phyloP scores from a whole-genome alignment of 2,113 vertebrate species.

The Ictalurus punctatus region DNA sequence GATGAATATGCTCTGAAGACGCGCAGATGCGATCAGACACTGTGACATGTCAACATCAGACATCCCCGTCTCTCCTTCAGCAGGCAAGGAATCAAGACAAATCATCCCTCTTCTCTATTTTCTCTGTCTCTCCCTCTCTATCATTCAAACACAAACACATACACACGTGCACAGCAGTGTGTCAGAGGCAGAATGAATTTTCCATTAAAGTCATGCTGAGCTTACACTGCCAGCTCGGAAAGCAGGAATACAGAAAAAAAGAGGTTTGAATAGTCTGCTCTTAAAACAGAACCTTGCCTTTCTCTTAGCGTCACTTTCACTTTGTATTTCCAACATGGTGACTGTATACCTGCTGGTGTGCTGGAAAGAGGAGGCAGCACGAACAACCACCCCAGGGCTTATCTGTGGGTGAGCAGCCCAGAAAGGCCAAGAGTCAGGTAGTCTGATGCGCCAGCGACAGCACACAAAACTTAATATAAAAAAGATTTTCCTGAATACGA shows the following conservation, averaged over 20 bases:
- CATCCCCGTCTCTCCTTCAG: conserved; percentile 14
- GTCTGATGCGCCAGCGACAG: not conserved
- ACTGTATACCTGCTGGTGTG: not conserved
- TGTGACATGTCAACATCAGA: conserved; percentile 35
- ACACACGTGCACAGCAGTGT: conserved; percentile 15
- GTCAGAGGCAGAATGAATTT: conserved; percentile 35
- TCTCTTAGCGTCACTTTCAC: not conserved
- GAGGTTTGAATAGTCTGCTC: conserved; percentile 9
- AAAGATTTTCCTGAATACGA: not conserved
- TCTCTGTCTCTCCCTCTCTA: not conserved
- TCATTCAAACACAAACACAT: conserved; percentile 15
- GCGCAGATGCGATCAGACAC: conserved; percentile 28
- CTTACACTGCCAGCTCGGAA: conserved; percentile 19
- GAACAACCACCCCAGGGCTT: conserved; percentile 11
- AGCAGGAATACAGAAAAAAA: conserved; percentile 8
- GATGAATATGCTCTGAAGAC: conserved; percentile 30
- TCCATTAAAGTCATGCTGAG: conserved; percentile 40
- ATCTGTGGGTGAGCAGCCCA: not conserved
- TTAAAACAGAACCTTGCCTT: not conserved
- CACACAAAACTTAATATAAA: not conserved
- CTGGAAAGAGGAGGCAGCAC: not conserved
- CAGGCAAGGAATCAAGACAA: conserved; percentile 27
- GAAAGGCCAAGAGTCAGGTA: conserved; percentile 18
- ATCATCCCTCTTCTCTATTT: conserved; percentile 25
- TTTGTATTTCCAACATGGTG: not conserved